Evolutionary conservation across 2,888 invertebrate genomes (phyloP).

Genomic region (Xestia c-nigrum): DNA sequence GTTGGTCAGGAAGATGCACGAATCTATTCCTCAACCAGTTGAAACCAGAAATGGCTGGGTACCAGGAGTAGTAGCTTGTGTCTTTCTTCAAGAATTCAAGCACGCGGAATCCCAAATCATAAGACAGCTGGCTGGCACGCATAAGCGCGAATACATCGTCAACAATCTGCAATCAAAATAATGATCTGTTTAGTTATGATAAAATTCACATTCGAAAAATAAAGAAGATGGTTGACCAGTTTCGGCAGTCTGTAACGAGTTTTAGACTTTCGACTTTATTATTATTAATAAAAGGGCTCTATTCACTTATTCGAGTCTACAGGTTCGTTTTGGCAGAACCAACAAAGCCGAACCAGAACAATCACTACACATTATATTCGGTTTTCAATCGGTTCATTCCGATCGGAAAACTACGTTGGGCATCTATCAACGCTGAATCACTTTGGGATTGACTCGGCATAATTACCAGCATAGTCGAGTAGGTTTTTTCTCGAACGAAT

Average conservation of each 20-base stretch:
- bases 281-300: not conserved
- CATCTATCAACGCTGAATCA: not conserved
- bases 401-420: not conserved
- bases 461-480: not conserved
- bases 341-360: not conserved
- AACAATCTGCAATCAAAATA: conserved; percentile 79
- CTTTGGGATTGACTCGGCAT: not conserved
- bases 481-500: not conserved
- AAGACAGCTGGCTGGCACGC: conserved; percentile 80
- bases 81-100: conserved; percentile 84
- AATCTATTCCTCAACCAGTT: conserved; percentile 85
- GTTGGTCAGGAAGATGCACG: conserved; percentile 78
- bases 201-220: not conserved
- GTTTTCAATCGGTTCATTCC: not conserved
- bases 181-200: not conserved
- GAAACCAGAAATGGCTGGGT: conserved; percentile 85
- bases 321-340: not conserved
- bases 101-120: conserved; percentile 80
- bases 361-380: not conserved
- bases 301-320: not conserved
- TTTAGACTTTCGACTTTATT: not conserved
- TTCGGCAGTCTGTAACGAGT: not conserved
- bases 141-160: conserved; percentile 86
- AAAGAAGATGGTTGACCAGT: not conserved
- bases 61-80: conserved; percentile 85